Base-by-base conservation (phyloP, 2,888 invertebrate genomes). In the Altica lythri region DNA sequence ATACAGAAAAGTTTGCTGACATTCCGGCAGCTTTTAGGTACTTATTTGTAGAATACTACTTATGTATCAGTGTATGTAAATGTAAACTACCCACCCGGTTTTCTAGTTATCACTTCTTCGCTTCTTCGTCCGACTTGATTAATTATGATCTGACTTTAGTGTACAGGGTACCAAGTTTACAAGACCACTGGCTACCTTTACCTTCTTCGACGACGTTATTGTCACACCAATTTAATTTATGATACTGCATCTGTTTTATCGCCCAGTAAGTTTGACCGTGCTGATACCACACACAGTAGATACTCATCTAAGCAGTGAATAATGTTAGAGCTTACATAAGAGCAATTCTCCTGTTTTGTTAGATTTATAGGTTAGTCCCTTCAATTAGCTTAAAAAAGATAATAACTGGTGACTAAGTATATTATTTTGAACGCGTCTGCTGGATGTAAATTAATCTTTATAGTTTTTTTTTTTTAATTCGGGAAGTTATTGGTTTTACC, bases 1-100 rank as follows among this genome's bases (percentile, higher is more conserved):
- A 16, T 16, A 35, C n/a, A 16, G 34, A 5, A 9, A 14, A 42
- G 18, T 14, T 30, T 14, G 19, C 47, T 42, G 53, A 53, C 47
- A 50, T 42, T 46, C 44, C 27, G 34, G 42, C 55, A 46, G 40
- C 30, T 34, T 51, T 40, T 55, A n/a, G n/a, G n/a, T n/a, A 55
- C 51, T 51, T 51, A 51, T 55, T 55, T 46, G 35, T 38, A 35
- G 50, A 40, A 50, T 50, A 45, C 46, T 43, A 55, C 55, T 50
- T 46, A 46, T 46, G 46, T 50, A 50, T 54, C 44, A 45, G 42
- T 47, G 43, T 55, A 51, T 55, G 55, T 55, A 55, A 55, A 51
- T 55, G 51, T 46, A 45, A 47, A 55, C 55, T 51, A 51, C 47
- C 55, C 49, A 49, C 49, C 54, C 49, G 45, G 51, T 51, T 35